phyloP scores from a whole-genome alignment of 1,140 invertebrate genomes.

The Vanessa atalanta region DNA sequence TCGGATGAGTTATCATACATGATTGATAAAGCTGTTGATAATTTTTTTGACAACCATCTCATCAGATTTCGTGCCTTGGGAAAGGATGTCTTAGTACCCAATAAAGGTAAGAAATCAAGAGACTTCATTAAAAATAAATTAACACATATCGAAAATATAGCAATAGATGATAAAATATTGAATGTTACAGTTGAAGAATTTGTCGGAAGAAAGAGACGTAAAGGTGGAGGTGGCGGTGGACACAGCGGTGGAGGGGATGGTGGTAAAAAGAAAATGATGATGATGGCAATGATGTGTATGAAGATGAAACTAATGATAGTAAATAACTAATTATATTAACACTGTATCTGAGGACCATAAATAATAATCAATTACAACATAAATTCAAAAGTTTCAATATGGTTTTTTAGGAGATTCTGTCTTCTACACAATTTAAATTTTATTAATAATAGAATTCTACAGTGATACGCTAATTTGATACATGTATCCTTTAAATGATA shows the following conservation, averaged over 20 bases:
- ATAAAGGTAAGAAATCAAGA: conserved; percentile 48
- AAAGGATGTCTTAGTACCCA: conserved; percentile 53
- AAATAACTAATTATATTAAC: conserved; percentile 19
- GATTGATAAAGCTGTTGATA: conserved; percentile 79
- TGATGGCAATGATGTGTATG: conserved; percentile 82
- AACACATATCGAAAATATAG: neutral
- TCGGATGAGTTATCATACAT: conserved; percentile 58
- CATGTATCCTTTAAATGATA: too few species aligned
- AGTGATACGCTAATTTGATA: too few species aligned
- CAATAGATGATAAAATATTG: neutral
- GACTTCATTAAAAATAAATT: neutral
- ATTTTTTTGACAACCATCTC: conserved; percentile 81
- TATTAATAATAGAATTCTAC: too few species aligned
- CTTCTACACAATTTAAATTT: too few species aligned
- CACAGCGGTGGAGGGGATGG: conserved; percentile 69
- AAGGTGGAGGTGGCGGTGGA: conserved; percentile 69
- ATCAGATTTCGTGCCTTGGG: conserved; percentile 68
- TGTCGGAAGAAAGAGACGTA: conserved; percentile 72
- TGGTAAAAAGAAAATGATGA: conserved; percentile 84
- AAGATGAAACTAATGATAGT: conserved; percentile 84
- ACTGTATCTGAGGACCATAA: neutral
- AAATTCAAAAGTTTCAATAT: too few species aligned
- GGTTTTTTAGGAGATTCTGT: too few species aligned
- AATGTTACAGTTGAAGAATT: conserved; percentile 63
- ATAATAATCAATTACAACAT: too few species aligned